These are phyloP conservation scores for Plagodis pulveraria DNA, from an alignment of 2,888 invertebrate species.

Conservation along the genomic window DNA sequence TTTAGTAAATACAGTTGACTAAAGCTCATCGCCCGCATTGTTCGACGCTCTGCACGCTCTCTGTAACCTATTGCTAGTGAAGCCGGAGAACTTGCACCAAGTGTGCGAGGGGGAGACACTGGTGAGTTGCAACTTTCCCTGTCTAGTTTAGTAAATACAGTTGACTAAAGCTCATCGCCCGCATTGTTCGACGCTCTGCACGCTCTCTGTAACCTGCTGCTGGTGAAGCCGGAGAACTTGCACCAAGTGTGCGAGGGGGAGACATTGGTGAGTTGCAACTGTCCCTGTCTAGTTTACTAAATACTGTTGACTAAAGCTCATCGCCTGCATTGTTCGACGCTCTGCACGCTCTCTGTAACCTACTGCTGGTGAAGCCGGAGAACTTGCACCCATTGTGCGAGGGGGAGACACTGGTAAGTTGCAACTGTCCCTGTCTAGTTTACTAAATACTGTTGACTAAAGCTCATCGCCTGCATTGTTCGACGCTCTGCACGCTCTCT, in stretches of 20 bases:
- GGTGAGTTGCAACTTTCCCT: constrained; percentile 83
- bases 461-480: constrained; percentile 96
- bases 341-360: constrained; percentile 97
- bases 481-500: constrained; percentile 97
- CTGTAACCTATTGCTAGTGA: constrained; percentile 97
- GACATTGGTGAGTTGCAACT: constrained; percentile 89
- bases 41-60: constrained; percentile 98
- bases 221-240: constrained; percentile 98
- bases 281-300: not conserved
- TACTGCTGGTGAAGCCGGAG: constrained; percentile 97
- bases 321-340: constrained; percentile 97
- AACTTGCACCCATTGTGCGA: constrained; percentile 98
- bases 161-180: too few relatives aligned
- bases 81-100: constrained; percentile 98
- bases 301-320: too few relatives aligned
- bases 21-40: constrained; percentile 93
- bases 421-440: not conserved
- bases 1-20: too few relatives aligned
- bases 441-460: too few relatives aligned
- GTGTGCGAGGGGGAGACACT: constrained; percentile 97
- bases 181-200: constrained; percentile 98
- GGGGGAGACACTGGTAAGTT: constrained; percentile 95
- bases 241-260: constrained; percentile 98
- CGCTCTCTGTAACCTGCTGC: constrained; percentile 96
- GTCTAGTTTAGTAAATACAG: too few relatives aligned